Evolutionary conservation across 2,797 vertebrate genomes (phyloP).

Genomic region (Menidia menidia): DNA sequence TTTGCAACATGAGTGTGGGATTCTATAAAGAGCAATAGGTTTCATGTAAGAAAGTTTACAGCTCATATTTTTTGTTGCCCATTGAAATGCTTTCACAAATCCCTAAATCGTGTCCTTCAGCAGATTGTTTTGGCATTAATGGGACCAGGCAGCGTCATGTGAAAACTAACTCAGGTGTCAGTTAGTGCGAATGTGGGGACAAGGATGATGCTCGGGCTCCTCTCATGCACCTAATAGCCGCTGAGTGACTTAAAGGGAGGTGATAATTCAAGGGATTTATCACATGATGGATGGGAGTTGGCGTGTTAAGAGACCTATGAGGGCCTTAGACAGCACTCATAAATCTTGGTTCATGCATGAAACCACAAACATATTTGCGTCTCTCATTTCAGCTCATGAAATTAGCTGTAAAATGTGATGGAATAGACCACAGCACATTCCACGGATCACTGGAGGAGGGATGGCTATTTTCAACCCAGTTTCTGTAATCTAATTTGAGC

Average conservation of each 20-base stretch:
- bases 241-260: constrained; percentile 61
- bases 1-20: too few species aligned
- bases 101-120: constrained; percentile 12
- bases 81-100: constrained; percentile 1
- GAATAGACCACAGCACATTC: constrained; percentile 56
- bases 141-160: constrained; percentile 7
- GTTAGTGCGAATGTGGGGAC: constrained; percentile 31
- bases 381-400: constrained; percentile 60
- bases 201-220: constrained; percentile 34
- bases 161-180: constrained; percentile 33
- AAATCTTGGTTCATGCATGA: constrained; percentile 76
- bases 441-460: constrained; percentile 48
- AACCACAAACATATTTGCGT: constrained; percentile 75
- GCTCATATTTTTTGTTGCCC: background rate
- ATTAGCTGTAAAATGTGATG: constrained; percentile 72
- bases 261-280: constrained; percentile 70
- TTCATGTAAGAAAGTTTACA: background rate
- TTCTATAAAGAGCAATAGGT: background rate
- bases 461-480: constrained; percentile 57
- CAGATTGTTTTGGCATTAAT: constrained; percentile 33
- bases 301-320: constrained; percentile 68
- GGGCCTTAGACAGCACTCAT: constrained; percentile 62
- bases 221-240: constrained; percentile 68
- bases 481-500: constrained; percentile 52
- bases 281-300: constrained; percentile 70